Percentiles rank a stretch among this genome's conserved stretches.
These are phyloP conservation scores for Vanessa cardui DNA, from an alignment of 2,888 invertebrate species.

Conservation along the genomic window DNA sequence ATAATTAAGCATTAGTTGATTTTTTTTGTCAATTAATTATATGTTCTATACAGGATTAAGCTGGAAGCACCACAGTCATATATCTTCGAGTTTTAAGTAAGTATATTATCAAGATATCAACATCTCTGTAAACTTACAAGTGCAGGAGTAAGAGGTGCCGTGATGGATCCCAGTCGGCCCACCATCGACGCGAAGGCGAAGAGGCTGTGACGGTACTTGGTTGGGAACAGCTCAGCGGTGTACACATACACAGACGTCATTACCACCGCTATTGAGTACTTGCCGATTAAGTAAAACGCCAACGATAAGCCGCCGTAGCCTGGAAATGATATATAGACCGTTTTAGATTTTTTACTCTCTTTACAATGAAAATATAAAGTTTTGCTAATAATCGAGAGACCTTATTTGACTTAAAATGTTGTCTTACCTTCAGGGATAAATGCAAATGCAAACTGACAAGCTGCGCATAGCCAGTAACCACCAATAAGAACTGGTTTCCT, in stretches of 20 bases:
- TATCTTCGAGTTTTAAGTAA: not conserved
- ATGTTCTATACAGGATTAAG: no score
- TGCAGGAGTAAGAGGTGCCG: constrained; percentile 86
- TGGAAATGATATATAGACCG: constrained; percentile 41
- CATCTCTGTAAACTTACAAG: constrained; percentile 70
- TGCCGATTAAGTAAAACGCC: constrained; percentile 83
- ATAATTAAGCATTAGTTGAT: no score
- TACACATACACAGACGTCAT: constrained; percentile 86
- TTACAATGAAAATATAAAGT: not conserved
- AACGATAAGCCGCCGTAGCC: constrained; percentile 67
- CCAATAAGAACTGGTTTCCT: constrained; percentile 84
- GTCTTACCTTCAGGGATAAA: constrained; percentile 80
- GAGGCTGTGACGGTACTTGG: constrained; percentile 84
- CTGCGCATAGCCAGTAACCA: constrained; percentile 84
- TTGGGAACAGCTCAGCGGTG: constrained; percentile 87
- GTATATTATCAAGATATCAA: not conserved
- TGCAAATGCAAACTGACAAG: constrained; percentile 83
- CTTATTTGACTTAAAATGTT: not conserved
- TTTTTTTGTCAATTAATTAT: no score
- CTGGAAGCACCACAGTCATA: no score
- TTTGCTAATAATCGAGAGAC: no score
- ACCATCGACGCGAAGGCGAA: constrained; percentile 87
- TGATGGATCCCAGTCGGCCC: constrained; percentile 85
- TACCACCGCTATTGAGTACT: constrained; percentile 85
- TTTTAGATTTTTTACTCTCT: not conserved